Conservation (phyloP, 2,888 invertebrate species). For the Mamestra brassicae region DNA sequence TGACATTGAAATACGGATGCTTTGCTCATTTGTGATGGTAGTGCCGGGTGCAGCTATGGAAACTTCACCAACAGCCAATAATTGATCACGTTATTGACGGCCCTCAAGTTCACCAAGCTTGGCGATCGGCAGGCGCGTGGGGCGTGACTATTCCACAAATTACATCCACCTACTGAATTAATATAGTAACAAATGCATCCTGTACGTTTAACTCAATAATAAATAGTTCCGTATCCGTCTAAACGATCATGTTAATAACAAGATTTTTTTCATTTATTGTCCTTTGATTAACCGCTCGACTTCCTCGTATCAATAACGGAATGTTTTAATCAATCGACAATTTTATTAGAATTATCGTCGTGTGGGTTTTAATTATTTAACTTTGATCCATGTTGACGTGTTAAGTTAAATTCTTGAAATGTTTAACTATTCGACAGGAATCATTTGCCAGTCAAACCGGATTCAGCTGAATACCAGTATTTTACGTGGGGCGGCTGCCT, state of each 20-base stretch:
- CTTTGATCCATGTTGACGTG: conserved; percentile 6
- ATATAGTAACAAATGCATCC: conserved; percentile 69
- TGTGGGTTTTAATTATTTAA: conserved; percentile 6
- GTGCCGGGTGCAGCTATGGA: conserved; percentile 2
- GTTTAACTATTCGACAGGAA: not conserved
- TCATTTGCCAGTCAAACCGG: too few species aligned
- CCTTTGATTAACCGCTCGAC: conserved; percentile 52
- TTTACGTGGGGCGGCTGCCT: too few species aligned
- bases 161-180: conserved; percentile 64
- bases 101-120: conserved; percentile 16
- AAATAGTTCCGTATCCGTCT: conserved; percentile 76
- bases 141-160: conserved; percentile 65
- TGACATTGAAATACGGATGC: conserved; percentile 33
- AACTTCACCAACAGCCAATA: conserved; percentile 11
- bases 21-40: not conserved
- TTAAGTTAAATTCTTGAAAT: not conserved
- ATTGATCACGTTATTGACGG: conserved; percentile 7
- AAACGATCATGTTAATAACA: conserved; percentile 53
- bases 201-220: conserved; percentile 67
- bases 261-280: conserved; percentile 58
- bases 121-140: conserved; percentile 37
- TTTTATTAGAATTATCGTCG: conserved; percentile 32
- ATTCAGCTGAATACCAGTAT: too few species aligned
- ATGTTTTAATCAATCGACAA: conserved; percentile 30
- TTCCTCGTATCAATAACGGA: conserved; percentile 65